Conservation (phyloP, 2,888 invertebrate genomes). For the Caenorhabditis angaria region DNA sequence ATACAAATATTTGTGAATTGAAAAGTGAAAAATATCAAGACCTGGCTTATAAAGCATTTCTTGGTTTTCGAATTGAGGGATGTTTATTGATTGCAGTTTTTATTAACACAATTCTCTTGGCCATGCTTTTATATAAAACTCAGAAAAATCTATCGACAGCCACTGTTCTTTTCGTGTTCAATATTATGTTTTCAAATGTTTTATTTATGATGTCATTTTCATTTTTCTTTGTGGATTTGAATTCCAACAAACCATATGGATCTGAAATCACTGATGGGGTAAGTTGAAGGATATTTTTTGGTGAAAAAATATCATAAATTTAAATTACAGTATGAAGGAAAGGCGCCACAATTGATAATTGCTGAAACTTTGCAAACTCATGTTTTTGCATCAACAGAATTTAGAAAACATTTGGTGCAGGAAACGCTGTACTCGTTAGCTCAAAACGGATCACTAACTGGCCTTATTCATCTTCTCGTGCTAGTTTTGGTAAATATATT, state of each 20-base stretch:
- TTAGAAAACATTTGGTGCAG: conserved; percentile 66
- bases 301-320: background rate
- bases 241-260: conserved; percentile 57
- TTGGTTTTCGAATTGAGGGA: conserved; percentile 61
- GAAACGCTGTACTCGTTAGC: conserved; percentile 70
- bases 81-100: conserved; percentile 57
- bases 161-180: conserved; percentile 61
- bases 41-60: conserved; percentile 56
- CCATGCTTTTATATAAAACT: conserved; percentile 58
- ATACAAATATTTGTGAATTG: conserved; percentile 50
- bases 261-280: conserved; percentile 55
- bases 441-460: conserved; percentile 68
- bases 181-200: conserved; percentile 68
- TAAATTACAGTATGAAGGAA: conserved; percentile 48
- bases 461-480: conserved; percentile 68
- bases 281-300: conserved; percentile 5
- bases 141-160: conserved; percentile 66
- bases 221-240: conserved; percentile 63
- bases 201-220: conserved; percentile 68
- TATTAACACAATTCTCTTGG: conserved; percentile 62
- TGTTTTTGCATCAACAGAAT: conserved; percentile 65
- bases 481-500: conserved; percentile 59
- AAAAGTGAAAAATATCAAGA: conserved; percentile 33
- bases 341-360: conserved; percentile 56
- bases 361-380: conserved; percentile 70